A percentile compares a stretch with the other conserved stretches of the same genome.
Conservation (phyloP, 2,888 invertebrate species). For the Andrena fulva region DNA sequence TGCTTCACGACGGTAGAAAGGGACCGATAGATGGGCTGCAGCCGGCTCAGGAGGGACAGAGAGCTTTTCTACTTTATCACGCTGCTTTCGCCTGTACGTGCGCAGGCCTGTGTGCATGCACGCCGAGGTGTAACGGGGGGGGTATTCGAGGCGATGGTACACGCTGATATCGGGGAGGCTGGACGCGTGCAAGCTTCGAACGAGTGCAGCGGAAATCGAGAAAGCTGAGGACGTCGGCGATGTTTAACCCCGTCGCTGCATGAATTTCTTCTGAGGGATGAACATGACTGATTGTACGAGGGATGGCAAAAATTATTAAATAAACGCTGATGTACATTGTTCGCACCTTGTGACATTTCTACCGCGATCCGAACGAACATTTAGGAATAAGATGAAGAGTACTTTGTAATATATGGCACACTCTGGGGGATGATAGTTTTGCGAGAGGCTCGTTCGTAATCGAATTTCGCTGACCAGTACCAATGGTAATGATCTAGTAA, state of each 20-base stretch:
- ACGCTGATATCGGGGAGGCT: slow-evolving; percentile 50
- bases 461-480: background rate
- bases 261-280: background rate
- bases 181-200: slow-evolving; percentile 32
- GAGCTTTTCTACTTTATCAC: slow-evolving; percentile 63
- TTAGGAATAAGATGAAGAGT: too few relatives aligned
- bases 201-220: slow-evolving; percentile 44
- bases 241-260: background rate
- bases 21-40: slow-evolving; percentile 32
- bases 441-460: background rate
- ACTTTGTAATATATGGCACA: too few relatives aligned
- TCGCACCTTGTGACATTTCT: too few relatives aligned
- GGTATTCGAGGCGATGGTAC: slow-evolving; percentile 58
- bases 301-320: too few relatives aligned
- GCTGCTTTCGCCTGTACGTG: slow-evolving; percentile 33
- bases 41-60: slow-evolving; percentile 26
- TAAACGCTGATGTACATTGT: too few relatives aligned
- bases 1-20: slow-evolving; percentile 61
- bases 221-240: background rate
- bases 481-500: slow-evolving; percentile 63
- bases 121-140: slow-evolving; percentile 61
- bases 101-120: slow-evolving; percentile 33
- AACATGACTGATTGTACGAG: background rate
- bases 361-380: too few relatives aligned
- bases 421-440: background rate